phyloP scores from a whole-genome alignment of 2,113 vertebrate genomes.

The Albula goreensis region DNA sequence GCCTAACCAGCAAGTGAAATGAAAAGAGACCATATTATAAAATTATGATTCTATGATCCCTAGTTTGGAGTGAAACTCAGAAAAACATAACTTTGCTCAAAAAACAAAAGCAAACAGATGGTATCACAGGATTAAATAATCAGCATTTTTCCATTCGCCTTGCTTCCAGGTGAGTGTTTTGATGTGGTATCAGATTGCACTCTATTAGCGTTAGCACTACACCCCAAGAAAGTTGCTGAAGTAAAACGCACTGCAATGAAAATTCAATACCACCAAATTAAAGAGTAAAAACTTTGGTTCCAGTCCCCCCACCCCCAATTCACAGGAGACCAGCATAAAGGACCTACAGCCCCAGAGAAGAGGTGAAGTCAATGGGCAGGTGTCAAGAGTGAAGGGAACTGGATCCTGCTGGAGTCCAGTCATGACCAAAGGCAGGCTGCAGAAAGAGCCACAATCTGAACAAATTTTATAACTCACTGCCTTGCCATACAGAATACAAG shows the following conservation, averaged over 20 bases:
- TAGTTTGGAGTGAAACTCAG: not conserved
- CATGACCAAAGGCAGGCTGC: not conserved
- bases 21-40: not conserved
- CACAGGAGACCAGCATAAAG: not conserved
- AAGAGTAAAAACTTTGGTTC: slow-evolving; percentile 8
- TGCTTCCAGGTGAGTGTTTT: slow-evolving; percentile 1
- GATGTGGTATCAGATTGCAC: not conserved
- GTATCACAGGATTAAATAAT: not conserved
- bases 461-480: not conserved
- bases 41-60: not conserved
- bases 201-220: not conserved
- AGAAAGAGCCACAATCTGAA: not conserved
- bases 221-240: not conserved
- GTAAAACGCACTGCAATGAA: not conserved
- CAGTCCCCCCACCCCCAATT: not conserved
- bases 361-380: not conserved
- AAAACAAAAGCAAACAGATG: not conserved
- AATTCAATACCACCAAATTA: not conserved
- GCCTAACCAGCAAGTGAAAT: not conserved
- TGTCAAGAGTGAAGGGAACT: not conserved
- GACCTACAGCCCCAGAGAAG: not conserved
- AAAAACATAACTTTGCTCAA: not conserved
- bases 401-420: slow-evolving; percentile 13
- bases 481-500: not conserved
- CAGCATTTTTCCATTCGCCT: not conserved